Conservation (phyloP, 2,113 vertebrate species). For the Numida meleagris region DNA sequence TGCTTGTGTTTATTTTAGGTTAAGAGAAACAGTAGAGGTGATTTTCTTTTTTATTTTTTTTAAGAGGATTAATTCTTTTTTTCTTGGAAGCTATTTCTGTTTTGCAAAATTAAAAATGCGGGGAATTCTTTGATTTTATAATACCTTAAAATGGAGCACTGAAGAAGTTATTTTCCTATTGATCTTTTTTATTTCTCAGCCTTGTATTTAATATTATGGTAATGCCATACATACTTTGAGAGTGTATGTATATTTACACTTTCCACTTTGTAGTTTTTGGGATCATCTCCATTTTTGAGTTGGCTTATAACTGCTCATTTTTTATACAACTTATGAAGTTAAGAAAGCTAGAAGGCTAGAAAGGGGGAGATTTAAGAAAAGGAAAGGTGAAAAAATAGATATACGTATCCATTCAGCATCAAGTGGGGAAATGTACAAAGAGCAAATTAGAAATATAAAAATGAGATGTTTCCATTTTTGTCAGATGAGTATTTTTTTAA, state of each 20-base stretch:
- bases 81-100: conserved; percentile 13
- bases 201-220: not conserved
- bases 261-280: not conserved
- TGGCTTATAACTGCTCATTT: not conserved
- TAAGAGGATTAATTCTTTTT: conserved; percentile 14
- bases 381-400: not conserved
- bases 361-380: not conserved
- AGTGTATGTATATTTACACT: not conserved
- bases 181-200: not conserved
- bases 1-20: conserved; percentile 20
- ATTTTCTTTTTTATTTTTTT: not conserved
- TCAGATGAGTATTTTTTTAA: not conserved
- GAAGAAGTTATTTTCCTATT: not conserved
- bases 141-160: not conserved
- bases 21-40: conserved; percentile 1
- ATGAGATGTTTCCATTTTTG: not conserved
- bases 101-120: not conserved
- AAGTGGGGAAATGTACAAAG: not conserved
- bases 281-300: not conserved
- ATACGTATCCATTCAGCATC: not conserved
- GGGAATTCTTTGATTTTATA: not conserved
- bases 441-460: not conserved
- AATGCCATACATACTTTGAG: not conserved
- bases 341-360: not conserved
- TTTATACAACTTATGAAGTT: not conserved